A percentile compares a stretch with the other conserved stretches of the same genome.
Evolutionary conservation across 2,888 invertebrate species (phyloP).

Genomic region (Autographa gamma): DNA sequence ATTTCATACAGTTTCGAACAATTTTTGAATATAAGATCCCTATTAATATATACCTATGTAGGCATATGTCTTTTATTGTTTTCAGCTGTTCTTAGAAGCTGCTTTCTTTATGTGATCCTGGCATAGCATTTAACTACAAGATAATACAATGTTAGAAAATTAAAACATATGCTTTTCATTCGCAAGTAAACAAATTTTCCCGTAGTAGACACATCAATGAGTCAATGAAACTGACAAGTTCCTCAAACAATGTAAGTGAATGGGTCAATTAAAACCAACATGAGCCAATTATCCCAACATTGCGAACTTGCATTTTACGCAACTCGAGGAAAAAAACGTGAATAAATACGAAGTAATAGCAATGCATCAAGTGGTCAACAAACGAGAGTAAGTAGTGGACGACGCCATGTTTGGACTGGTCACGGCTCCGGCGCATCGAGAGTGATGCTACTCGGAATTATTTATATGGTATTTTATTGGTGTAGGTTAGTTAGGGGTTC

Average conservation of each 20-base stretch:
- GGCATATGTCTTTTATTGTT: too few species aligned
- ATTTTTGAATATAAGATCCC: too few species aligned
- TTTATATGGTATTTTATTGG: constrained; percentile 19
- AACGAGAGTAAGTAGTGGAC: constrained; percentile 24
- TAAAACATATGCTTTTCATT: too few species aligned
- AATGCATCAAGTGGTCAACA: constrained; percentile 29
- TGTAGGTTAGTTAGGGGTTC: constrained; percentile 7
- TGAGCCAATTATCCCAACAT: not conserved
- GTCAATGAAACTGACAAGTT: not conserved
- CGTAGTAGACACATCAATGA: not conserved
- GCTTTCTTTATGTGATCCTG: too few species aligned
- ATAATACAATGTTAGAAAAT: too few species aligned
- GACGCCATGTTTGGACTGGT: constrained; percentile 40
- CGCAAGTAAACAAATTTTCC: too few species aligned
- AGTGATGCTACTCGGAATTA: constrained; percentile 29
- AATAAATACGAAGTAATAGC: constrained; percentile 20
- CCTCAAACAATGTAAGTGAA: not conserved
- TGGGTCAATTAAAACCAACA: not conserved
- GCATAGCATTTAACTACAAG: too few species aligned
- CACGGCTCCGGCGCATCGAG: constrained; percentile 27
- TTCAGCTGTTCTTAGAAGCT: too few species aligned
- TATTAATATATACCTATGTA: too few species aligned
- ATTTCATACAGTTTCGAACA: too few species aligned
- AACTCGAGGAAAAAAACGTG: constrained; percentile 33
- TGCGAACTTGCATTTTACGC: constrained; percentile 18